These are phyloP conservation scores for Aradophagus sp. DNA, from an alignment of 1,140 invertebrate genomes.

Conservation along the genomic window DNA sequence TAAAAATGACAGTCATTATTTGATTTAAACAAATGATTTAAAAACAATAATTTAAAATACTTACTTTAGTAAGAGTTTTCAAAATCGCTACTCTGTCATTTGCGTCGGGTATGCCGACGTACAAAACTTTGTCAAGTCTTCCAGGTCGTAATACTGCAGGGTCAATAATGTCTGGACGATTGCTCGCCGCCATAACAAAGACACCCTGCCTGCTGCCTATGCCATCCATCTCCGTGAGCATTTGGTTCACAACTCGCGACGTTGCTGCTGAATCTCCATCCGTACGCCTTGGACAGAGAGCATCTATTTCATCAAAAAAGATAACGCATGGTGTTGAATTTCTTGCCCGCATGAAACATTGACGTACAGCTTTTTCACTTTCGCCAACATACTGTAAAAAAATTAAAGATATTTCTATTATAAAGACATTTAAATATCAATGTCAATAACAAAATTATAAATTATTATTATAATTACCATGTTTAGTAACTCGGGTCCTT, in stretches of 20 bases:
- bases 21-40: too few relatives aligned
- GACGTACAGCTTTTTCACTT: constrained; percentile 96
- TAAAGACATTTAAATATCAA: not conserved
- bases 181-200: constrained; percentile 96
- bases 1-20: too few relatives aligned
- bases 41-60: too few relatives aligned
- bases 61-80: constrained; percentile 90
- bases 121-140: constrained; percentile 94
- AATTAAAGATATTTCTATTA: not conserved
- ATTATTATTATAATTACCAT: constrained; percentile 86
- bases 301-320: constrained; percentile 99
- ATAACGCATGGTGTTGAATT: constrained; percentile 98
- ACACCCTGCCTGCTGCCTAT: constrained; percentile 91
- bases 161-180: constrained; percentile 97
- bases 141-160: constrained; percentile 96
- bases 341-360: constrained; percentile 93
- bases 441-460: not conserved
- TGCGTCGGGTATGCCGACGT: constrained; percentile 90
- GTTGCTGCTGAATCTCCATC: constrained; percentile 83
- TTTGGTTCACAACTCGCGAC: constrained; percentile 94
- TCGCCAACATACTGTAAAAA: constrained; percentile 95
- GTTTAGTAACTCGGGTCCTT: constrained; percentile 96
- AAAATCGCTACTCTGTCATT: constrained; percentile 92
- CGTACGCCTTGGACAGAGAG: constrained; percentile 92
- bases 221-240: constrained; percentile 99